Base-by-base conservation (phyloP, 2,888 invertebrate species). In the Lasioglossum vierecki region DNA sequence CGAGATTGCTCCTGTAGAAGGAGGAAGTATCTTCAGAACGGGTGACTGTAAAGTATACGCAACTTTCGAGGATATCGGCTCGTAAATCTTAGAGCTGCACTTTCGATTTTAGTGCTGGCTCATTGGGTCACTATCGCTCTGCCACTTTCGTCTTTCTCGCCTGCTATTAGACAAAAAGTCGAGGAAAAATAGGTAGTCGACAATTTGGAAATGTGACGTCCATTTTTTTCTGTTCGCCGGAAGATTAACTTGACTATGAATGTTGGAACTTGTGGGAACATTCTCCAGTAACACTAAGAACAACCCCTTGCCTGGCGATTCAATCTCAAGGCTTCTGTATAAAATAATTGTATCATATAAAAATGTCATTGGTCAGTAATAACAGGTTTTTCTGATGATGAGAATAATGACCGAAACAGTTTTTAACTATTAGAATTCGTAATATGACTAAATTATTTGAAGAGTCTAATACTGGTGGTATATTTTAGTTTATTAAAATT, bases 61-160 rank as follows among this genome's bases (percentile, higher is more conserved):
- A 79, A 77, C 57, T 79, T 72, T 73, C 82, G 81, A 86, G 88
- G 82, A 83, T 82, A 79, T 86, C 85, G 72, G 44, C 78, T 84
- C 76, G 78, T 90, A 91, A 90, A 88, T 91, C 80, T 80, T 71
- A 9, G 26, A 60, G 68, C 57, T 74, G 84, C 79, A 84, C 91
- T 91, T 91, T 91, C 88, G 86, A 89, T 91, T 92, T 92, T 92
- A 91, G 82, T 77, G 84, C 83, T 76, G 79, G 63, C 75, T 86
- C 86, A 90, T 87, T 91, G 87, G 91, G 90, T 91, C 90, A 90
- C 85, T 90, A 75, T 87, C 72, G 68, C 39, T 75, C 66, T 68
- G 79, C 35, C 49, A 76, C 79, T 79, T 79, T 77, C 74, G 53
- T 86, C 74, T 60, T 26, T 60, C 60, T 60, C 60, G 13, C 60